Conservation (phyloP, 2,888 invertebrate genomes). For the Drosophila mettleri region DNA sequence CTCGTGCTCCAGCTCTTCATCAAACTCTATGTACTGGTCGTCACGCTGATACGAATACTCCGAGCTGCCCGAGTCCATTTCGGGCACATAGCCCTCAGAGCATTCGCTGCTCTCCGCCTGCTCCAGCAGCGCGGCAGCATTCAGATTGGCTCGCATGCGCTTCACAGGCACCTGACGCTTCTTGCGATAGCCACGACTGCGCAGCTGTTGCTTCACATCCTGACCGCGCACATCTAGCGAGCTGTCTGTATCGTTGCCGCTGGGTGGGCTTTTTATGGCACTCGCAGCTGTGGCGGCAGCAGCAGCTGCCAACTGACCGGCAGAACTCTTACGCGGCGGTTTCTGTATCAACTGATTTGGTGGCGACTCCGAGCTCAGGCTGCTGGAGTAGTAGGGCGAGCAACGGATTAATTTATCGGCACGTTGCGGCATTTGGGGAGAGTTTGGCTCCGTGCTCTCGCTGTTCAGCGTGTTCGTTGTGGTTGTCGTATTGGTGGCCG, state of each 20-base stretch:
- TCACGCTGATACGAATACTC: constrained; percentile 87
- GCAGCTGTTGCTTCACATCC: constrained; percentile 89
- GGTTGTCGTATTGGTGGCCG: constrained; percentile 83
- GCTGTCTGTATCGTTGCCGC: constrained; percentile 91
- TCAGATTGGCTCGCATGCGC: constrained; percentile 80
- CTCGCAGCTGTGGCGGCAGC: constrained; percentile 71
- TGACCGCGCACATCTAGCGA: constrained; percentile 88
- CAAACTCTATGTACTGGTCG: constrained; percentile 84
- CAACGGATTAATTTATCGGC: constrained; percentile 88
- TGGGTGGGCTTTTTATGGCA: constrained; percentile 89
- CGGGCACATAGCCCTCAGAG: constrained; percentile 89
- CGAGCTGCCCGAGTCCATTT: constrained; percentile 88
- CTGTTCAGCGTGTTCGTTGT: constrained; percentile 86
- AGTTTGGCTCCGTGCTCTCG: constrained; percentile 85
- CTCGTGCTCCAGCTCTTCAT: constrained; percentile 84
- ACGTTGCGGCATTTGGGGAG: constrained; percentile 83
- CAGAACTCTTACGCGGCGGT: constrained; percentile 88
- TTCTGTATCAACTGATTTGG: constrained; percentile 88
- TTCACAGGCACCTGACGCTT: constrained; percentile 87
- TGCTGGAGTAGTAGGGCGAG: constrained; percentile 91
- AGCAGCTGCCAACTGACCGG: constrained; percentile 81
- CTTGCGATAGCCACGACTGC: constrained; percentile 89
- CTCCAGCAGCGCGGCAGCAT: constrained; percentile 82
- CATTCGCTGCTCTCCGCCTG: constrained; percentile 88
- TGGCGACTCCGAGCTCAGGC: constrained; percentile 90